These are phyloP conservation scores for Phymorhynchus buccinoides DNA, from an alignment of 1,140 invertebrate genomes.

Conservation along the genomic window DNA sequence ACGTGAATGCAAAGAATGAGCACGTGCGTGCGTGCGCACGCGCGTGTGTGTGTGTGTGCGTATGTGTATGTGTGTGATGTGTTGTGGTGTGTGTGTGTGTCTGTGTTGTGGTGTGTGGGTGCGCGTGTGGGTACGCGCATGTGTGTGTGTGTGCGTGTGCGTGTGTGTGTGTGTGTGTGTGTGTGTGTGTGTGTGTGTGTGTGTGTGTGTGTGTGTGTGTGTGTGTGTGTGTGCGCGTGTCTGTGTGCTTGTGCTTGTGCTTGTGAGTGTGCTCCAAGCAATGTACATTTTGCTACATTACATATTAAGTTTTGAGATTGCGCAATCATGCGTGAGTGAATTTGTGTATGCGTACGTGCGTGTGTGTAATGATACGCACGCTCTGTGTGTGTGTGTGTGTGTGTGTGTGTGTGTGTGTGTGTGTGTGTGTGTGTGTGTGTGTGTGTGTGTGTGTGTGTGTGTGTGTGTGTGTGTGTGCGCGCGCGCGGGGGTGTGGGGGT, in stretches of 20 bases:
- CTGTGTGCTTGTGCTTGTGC: background rate
- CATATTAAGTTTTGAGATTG: background rate
- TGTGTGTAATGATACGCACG: no score
- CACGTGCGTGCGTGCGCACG: background rate
- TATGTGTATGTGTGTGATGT: background rate
- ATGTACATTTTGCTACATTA: background rate
- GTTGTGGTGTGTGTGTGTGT: no score
- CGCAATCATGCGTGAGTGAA: background rate
- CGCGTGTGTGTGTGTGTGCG: background rate
- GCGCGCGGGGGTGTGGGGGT: background rate
- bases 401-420: background rate
- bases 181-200: background rate
- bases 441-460: background rate
- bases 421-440: background rate
- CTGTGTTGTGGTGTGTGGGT: no score
- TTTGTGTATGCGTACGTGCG: background rate
- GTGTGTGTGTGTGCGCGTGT: background rate
- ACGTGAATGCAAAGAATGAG: no score
- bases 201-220: background rate
- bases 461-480: slow-evolving; percentile 3
- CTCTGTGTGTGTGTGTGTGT: background rate
- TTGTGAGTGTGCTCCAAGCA: background rate
- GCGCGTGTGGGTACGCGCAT: background rate
- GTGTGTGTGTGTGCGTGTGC: background rate
- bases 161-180: background rate